Conservation (phyloP, 2,113 vertebrate genomes). For the Cercocebus atys region DNA sequence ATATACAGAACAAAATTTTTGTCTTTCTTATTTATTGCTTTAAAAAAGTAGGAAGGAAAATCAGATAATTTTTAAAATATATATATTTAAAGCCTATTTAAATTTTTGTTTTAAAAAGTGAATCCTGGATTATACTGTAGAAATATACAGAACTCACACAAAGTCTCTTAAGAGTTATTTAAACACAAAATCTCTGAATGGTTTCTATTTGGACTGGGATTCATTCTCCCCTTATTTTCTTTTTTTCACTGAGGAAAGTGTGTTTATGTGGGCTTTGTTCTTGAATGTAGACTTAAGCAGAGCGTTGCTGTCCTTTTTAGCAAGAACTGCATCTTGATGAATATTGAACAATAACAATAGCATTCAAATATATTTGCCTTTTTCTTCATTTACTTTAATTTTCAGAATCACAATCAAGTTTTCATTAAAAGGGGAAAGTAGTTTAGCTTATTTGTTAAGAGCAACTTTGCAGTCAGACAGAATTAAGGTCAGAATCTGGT, state of each 20-base stretch:
- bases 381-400: neutral
- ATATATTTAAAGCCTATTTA: neutral
- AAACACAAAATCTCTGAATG: constrained; percentile 5
- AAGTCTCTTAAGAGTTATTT: neutral
- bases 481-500: neutral
- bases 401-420: neutral
- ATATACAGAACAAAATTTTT: neutral
- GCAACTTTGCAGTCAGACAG: neutral
- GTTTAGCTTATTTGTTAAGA: neutral
- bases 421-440: neutral
- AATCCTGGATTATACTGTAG: neutral
- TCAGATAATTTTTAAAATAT: neutral
- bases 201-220: neutral
- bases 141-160: neutral
- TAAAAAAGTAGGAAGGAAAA: neutral
- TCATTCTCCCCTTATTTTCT: neutral
- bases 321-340: neutral
- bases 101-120: constrained; percentile 30
- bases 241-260: neutral
- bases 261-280: neutral
- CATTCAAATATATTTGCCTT: neutral
- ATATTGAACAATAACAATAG: neutral
- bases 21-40: neutral
- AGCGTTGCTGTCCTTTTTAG: neutral
- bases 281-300: neutral